phyloP scores from a whole-genome alignment of 2,888 invertebrate species.

The Eupithecia tripunctaria region DNA sequence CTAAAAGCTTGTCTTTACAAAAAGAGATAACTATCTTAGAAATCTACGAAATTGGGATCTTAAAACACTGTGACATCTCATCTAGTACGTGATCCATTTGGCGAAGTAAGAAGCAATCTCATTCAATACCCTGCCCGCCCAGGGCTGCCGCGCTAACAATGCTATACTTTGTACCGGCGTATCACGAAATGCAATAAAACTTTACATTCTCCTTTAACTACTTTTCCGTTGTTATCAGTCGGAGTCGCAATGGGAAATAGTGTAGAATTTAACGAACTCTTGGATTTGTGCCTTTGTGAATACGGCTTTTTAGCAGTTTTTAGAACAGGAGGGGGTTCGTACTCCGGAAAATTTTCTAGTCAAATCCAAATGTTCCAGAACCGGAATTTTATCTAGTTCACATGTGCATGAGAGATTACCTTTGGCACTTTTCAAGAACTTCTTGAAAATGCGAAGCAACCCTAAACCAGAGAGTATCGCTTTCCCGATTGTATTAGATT shows the following conservation, averaged over 20 bases:
- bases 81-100: slow-evolving; percentile 86
- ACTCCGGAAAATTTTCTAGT: no score
- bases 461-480: slow-evolving; percentile 76
- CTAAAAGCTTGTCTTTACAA: slow-evolving; percentile 30
- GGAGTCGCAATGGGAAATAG: slow-evolving; percentile 48
- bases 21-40: slow-evolving; percentile 63
- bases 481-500: slow-evolving; percentile 84
- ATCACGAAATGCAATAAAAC: slow-evolving; percentile 80
- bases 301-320: not conserved
- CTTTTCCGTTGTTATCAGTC: slow-evolving; percentile 73
- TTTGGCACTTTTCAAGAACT: not conserved
- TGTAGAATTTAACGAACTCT: slow-evolving; percentile 15
- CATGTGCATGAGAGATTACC: no score
- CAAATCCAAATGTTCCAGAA: no score
- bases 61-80: slow-evolving; percentile 86
- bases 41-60: slow-evolving; percentile 81
- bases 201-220: slow-evolving; percentile 81
- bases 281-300: not conserved
- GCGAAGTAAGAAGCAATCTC: slow-evolving; percentile 86
- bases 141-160: slow-evolving; percentile 74
- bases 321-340: not conserved
- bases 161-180: slow-evolving; percentile 75
- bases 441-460: slow-evolving; percentile 53
- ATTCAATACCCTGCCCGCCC: slow-evolving; percentile 79
- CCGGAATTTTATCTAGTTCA: no score